Evolutionary conservation across 2,888 invertebrate genomes (phyloP).

Genomic region (Blastobasis lacticolella): DNA sequence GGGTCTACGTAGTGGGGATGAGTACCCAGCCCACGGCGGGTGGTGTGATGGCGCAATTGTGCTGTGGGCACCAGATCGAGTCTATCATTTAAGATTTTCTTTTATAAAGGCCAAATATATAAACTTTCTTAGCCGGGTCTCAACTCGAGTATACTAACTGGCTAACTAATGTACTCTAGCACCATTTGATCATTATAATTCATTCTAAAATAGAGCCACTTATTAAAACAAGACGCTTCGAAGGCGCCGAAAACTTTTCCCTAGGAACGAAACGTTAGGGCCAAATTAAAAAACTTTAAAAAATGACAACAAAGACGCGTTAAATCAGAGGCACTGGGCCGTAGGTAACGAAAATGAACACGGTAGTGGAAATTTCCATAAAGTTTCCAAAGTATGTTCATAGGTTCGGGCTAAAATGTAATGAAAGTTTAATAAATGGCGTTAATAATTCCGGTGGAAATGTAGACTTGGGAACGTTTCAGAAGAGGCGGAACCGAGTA

Average conservation of each 20-base stretch:
- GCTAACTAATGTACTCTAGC: too few relatives aligned
- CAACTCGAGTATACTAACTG: too few relatives aligned
- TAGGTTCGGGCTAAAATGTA: conserved; percentile 10
- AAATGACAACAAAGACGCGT: background rate
- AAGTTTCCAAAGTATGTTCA: conserved; percentile 5
- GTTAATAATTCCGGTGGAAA: conserved; percentile 13
- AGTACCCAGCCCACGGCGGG: too few relatives aligned
- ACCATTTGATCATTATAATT: too few relatives aligned
- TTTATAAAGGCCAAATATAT: too few relatives aligned
- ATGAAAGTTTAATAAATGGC: conserved; percentile 26
- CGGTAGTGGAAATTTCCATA: conserved; percentile 2
- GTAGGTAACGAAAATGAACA: conserved; percentile 1
- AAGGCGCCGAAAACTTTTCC: background rate
- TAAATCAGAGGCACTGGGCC: background rate
- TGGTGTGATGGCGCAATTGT: too few relatives aligned
- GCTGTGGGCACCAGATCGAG: too few relatives aligned
- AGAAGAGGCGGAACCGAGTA: background rate
- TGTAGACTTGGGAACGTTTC: background rate
- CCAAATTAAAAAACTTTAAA: conserved; percentile 1
- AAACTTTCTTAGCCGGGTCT: too few relatives aligned
- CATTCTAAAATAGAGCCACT: too few relatives aligned
- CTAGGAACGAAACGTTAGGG: background rate
- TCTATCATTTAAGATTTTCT: too few relatives aligned
- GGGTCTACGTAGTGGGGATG: too few relatives aligned
- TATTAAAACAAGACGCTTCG: too few relatives aligned